Conservation (phyloP, 2,797 vertebrate genomes). For the Philypnodon macrostomus region DNA sequence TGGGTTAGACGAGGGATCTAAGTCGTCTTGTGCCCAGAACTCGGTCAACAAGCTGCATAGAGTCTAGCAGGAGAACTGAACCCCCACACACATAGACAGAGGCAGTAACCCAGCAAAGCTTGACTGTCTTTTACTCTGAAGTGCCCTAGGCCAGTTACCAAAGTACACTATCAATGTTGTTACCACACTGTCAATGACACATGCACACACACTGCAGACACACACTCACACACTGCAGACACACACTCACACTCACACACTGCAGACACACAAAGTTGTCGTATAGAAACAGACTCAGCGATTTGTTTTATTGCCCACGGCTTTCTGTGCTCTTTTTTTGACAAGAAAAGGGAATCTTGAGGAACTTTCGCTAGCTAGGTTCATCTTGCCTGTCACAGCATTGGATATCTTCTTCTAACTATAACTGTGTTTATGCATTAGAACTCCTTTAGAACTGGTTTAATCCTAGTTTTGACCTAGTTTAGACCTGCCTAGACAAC, state of each 20-base stretch:
- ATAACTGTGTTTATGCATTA: too few species aligned
- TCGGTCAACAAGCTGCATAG: constrained; percentile 39
- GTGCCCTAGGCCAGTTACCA: constrained; percentile 45
- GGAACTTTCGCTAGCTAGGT: constrained; percentile 13
- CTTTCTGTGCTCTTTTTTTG: constrained; percentile 30
- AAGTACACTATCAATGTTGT: constrained; percentile 4
- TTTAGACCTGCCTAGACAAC: too few species aligned
- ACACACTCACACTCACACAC: too few species aligned
- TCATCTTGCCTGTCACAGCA: constrained; percentile 2
- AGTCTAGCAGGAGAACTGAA: constrained; percentile 43
- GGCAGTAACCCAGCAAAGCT: constrained; percentile 18
- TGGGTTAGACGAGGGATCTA: constrained; percentile 56
- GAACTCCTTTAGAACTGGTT: too few species aligned
- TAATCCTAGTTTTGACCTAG: too few species aligned
- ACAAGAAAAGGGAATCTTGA: constrained; percentile 18
- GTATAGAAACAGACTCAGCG: constrained; percentile 19
- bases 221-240: too few species aligned
- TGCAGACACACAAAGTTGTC: constrained; percentile 8
- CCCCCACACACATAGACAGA: constrained; percentile 19
- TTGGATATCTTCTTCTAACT: constrained; percentile 5
- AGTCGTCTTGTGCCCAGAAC: constrained; percentile 39
- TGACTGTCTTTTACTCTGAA: constrained; percentile 31
- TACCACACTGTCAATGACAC: too few species aligned
- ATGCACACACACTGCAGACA: too few species aligned
- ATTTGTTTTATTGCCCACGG: constrained; percentile 40